These are phyloP conservation scores for Brotula barbata DNA, from an alignment of 2,797 vertebrate species.

Conservation along the genomic window DNA sequence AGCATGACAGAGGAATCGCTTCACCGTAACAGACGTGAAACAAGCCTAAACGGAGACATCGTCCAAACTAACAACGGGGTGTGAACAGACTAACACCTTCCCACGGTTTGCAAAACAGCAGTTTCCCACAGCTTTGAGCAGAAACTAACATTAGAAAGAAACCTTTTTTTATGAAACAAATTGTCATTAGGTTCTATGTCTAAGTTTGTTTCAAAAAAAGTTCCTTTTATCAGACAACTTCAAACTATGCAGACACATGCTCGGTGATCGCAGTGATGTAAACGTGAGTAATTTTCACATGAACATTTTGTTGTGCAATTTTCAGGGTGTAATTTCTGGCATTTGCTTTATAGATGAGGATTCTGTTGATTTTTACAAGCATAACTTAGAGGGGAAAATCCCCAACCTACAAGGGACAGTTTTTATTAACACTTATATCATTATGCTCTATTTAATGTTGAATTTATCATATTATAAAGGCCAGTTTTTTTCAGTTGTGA, in stretches of 20 bases:
- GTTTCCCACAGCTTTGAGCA: neutral
- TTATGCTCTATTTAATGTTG: neutral
- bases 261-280: neutral
- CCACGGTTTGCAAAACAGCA: neutral
- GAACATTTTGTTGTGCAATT: neutral
- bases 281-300: too few species aligned
- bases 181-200: neutral
- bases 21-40: neutral
- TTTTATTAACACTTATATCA: neutral
- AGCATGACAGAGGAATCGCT: neutral
- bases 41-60: neutral
- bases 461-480: too few species aligned
- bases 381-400: neutral
- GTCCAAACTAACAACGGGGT: neutral
- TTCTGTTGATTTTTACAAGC: slow-evolving; percentile 8
- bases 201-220: neutral
- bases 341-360: slow-evolving; percentile 5
- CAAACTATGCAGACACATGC: neutral
- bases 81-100: neutral
- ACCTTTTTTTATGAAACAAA: too few species aligned
- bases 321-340: neutral
- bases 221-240: neutral
- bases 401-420: slow-evolving; percentile 1
- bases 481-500: neutral
- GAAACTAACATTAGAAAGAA: neutral